Evolutionary conservation across 2,113 vertebrate genomes (phyloP), one percentile per base, ranked within the genome.

Genomic region (Todiramphus chloris): DNA sequence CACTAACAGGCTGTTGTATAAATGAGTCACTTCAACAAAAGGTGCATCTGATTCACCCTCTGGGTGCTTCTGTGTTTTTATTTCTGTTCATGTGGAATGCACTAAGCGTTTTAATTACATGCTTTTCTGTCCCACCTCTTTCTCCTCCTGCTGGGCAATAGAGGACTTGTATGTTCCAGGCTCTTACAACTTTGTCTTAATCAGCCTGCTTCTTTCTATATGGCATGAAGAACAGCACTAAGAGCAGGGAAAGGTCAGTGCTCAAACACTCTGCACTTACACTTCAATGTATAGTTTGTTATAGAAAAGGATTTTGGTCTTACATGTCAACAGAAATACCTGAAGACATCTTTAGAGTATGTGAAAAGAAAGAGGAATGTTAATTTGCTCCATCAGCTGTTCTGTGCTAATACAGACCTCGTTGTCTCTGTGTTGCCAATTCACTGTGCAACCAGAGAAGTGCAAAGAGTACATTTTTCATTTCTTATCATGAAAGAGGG

Each of bases 31-130:
- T 75, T 74, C 23, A 50, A 48, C 51, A 7, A 33, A 63, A 79
- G 18, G 14, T 39, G 18, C 23, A 30, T 15, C 46, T 62, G 8
- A 35, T 59, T 72, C 30, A 55, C 14, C 37, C 1, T 0, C 46
- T 75, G 37, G 16, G 11, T 63, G 21, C n/a, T 75, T 23, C 73
- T 0, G 0, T 51, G 37, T 9, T 51, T 81, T 50, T 11, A 1
- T 55, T 16, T 83, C 39, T 68, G 6, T 44, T 78, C n/a, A 35
- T 58, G 18, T 64, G 35, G 39, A 84, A 39, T 5, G 23, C 10
- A 35, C 12, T 11, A 7, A 53, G 19, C 33, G 24, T 78, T 64
- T 89, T 64, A 43, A 68, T 56, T 59, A 37, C 12, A 9, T 2
- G 3, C 7, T 69, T 83, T 86, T 63, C 77, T 84, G 51, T 51